Conservation (phyloP, 2,888 invertebrate species). For the Tipula lateralis region DNA sequence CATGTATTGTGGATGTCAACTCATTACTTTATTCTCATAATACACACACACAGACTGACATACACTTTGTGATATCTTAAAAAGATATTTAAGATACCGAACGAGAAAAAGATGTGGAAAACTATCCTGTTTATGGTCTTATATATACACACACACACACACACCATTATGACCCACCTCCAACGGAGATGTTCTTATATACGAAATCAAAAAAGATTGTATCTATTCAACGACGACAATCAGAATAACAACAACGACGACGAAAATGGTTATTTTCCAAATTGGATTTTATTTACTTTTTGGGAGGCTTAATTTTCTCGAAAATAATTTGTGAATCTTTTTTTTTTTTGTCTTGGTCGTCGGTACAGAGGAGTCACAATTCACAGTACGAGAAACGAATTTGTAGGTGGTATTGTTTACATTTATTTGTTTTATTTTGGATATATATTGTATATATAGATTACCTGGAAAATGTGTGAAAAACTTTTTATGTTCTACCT, state of each 20-base stretch:
- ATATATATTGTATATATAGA: too few species aligned
- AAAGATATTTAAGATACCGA: conserved; percentile 14
- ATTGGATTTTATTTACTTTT: conserved; percentile 24
- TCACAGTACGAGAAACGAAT: neutral
- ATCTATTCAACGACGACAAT: neutral
- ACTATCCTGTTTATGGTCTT: neutral
- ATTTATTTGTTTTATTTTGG: neutral
- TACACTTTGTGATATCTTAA: neutral
- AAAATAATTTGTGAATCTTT: conserved; percentile 1
- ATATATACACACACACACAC: neutral
- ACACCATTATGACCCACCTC: neutral
- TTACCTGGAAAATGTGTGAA: neutral
- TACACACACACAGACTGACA: neutral
- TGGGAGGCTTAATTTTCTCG: neutral
- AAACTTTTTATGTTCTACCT: neutral
- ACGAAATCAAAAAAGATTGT: neutral
- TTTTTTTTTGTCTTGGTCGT: neutral
- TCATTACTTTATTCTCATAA: neutral
- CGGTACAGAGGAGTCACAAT: neutral
- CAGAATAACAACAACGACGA: neutral
- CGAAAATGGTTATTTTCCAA: neutral
- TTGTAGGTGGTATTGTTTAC: neutral
- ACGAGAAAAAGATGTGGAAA: neutral
- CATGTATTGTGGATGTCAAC: neutral
- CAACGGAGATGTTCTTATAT: neutral